These are phyloP conservation scores for Sorex maritimensis DNA, from an alignment of 2,797 vertebrate species.

Conservation along the genomic window DNA sequence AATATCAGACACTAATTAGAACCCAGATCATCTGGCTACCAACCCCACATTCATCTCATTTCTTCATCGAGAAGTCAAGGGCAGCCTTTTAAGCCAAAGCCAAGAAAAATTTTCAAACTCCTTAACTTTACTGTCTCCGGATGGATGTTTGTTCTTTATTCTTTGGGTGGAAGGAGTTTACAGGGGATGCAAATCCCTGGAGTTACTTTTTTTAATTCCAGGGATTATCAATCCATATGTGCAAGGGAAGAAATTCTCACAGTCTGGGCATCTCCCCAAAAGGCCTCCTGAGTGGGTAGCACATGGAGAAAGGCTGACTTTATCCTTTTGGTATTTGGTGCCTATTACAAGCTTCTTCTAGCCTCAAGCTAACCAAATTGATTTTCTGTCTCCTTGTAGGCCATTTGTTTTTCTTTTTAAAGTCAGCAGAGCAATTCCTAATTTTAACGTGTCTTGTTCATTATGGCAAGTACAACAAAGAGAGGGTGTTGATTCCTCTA, in stretches of 20 bases:
- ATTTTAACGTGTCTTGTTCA: slow-evolving; percentile 29
- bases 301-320: not conserved
- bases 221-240: slow-evolving; percentile 60
- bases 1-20: not conserved
- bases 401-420: not conserved
- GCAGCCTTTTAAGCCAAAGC: not conserved
- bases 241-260: slow-evolving; percentile 48
- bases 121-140: slow-evolving; percentile 18
- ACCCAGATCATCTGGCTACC: not conserved
- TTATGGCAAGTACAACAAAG: slow-evolving; percentile 16
- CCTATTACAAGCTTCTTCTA: not conserved
- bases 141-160: slow-evolving; percentile 15
- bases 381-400: not conserved
- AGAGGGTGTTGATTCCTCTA: not conserved
- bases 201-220: slow-evolving; percentile 24
- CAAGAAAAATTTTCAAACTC: not conserved
- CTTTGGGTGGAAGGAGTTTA: slow-evolving; percentile 38
- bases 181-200: not conserved
- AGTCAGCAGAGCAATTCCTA: not conserved
- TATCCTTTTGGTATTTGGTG: slow-evolving; percentile 16
- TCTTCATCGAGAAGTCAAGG: not conserved
- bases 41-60: not conserved
- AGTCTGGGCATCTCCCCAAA: slow-evolving; percentile 62
- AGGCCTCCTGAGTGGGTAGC: not conserved
- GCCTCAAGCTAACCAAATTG: slow-evolving; percentile 25